Evolutionary conservation across 2,888 invertebrate species (phyloP).

Genomic region (Brassicogethes aeneus): DNA sequence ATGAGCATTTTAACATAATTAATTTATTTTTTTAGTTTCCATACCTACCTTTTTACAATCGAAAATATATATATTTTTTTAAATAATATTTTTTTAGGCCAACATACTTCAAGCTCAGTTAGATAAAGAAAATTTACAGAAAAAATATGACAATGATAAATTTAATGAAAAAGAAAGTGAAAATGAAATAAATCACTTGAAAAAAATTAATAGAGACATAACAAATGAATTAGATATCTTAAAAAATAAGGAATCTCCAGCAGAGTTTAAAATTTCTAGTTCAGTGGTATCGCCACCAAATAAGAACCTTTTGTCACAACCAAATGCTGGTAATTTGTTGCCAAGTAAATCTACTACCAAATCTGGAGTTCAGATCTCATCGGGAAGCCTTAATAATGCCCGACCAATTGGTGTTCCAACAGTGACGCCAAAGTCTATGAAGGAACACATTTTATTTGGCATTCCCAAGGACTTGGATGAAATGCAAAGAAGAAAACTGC

Average conservation of each 20-base stretch:
- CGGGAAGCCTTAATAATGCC: neutral
- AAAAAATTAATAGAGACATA: slow-evolving; percentile 8
- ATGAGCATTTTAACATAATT: no score
- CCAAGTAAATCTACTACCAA: neutral
- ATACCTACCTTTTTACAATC: no score
- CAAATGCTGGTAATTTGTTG: neutral
- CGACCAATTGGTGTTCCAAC: neutral
- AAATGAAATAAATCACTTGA: slow-evolving; percentile 8
- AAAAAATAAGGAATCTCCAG: slow-evolving; percentile 3
- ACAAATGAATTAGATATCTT: slow-evolving; percentile 4
- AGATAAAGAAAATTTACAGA: slow-evolving; percentile 5
- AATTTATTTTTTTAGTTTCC: no score
- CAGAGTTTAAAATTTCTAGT: no score
- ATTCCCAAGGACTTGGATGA: neutral
- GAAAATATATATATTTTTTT: no score
- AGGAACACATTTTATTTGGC: neutral
- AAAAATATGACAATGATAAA: slow-evolving; percentile 6
- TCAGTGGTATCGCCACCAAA: neutral
- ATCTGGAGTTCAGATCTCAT: neutral
- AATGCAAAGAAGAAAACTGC: slow-evolving; percentile 17
- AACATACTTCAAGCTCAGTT: neutral
- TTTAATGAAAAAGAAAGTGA: slow-evolving; percentile 6
- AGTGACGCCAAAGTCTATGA: neutral
- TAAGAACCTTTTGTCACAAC: neutral
- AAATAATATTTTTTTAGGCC: no score